Evolutionary conservation across 2,113 vertebrate species (phyloP), one percentile per base, ranked within the genome.

Genomic region (Onychorhynchus coronatus): DNA sequence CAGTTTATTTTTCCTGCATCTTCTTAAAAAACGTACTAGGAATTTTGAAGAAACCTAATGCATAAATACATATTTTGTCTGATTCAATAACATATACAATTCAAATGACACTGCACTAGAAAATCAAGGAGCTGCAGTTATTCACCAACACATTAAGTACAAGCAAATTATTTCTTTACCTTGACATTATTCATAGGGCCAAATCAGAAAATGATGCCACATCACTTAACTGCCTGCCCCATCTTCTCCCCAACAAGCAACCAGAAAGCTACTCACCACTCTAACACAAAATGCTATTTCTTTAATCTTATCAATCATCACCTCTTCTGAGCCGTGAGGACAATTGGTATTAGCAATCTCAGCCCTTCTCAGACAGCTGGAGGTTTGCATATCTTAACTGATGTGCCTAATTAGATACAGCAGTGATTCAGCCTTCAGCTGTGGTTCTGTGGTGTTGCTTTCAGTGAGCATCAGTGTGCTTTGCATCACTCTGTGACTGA

Each of bases 21-120:
- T 97, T 96, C 93, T 97, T 98, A 96, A 97, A 97, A 98, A 96
- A 42, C 46, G 13, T 55, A 88, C 85, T 23, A 95, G 90, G 89
- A 97, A 94, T 97, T 96, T 84, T 96, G 82, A 97, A 90, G 86
- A 96, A 96, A 97, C 84, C 91, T 97, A 97, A 97, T 98, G 95
- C 96, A 98, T 97, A 97, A 98, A 98, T 98, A 97, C 95, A 97
- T 98, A 97, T 95, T 97, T 97, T 84, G 91, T 96, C 79, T 95
- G 95, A 96, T 91, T 98, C 96, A 88, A 50, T 93, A 95, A 85
- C 63, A 97, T 96, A 97, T 93, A 91, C 95, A 97, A 97, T 97
- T 97, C 97, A 98, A 97, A 98, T 95, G 86, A 92, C 46, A 37
- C 58, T 4, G 10, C 87, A 94, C 97, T 97, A 97, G 90, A 93